Evolutionary conservation across 2,888 invertebrate species (phyloP).

Genomic region (Sarcophaga caerulescens): DNA sequence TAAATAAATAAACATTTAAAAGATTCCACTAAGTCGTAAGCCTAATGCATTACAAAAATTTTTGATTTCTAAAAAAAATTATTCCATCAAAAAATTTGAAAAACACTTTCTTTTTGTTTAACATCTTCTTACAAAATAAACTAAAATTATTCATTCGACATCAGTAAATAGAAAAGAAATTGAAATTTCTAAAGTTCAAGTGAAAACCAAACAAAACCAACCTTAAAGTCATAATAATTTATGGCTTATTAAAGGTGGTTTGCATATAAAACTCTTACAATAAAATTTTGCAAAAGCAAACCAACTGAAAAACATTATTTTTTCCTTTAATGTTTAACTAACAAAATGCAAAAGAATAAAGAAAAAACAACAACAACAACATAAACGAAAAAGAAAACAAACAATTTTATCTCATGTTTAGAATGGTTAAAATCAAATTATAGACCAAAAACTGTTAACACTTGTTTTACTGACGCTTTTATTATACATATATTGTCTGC

Average conservation of each 20-base stretch:
- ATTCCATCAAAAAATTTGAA: too few relatives aligned
- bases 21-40: too few relatives aligned
- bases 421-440: slow-evolving; percentile 69
- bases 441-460: slow-evolving; percentile 66
- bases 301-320: not conserved
- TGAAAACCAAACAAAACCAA: slow-evolving; percentile 53
- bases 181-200: slow-evolving; percentile 67
- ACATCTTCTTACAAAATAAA: too few relatives aligned
- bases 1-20: too few relatives aligned
- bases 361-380: not conserved
- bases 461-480: slow-evolving; percentile 68
- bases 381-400: slow-evolving; percentile 26
- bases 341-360: slow-evolving; percentile 15
- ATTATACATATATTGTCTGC: slow-evolving; percentile 48
- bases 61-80: too few relatives aligned
- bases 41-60: too few relatives aligned
- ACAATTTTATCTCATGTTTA: slow-evolving; percentile 62
- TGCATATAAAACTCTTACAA: slow-evolving; percentile 51
- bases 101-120: too few relatives aligned
- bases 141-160: slow-evolving; percentile 19
- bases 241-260: slow-evolving; percentile 60
- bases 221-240: slow-evolving; percentile 57
- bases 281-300: slow-evolving; percentile 19
- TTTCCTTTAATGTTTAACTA: slow-evolving; percentile 30
- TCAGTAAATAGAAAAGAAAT: slow-evolving; percentile 53